A percentile compares a stretch with the other conserved stretches of the same genome.
Evolutionary conservation across 2,797 vertebrate species (phyloP).

Genomic region (Tenualosa ilisha): DNA sequence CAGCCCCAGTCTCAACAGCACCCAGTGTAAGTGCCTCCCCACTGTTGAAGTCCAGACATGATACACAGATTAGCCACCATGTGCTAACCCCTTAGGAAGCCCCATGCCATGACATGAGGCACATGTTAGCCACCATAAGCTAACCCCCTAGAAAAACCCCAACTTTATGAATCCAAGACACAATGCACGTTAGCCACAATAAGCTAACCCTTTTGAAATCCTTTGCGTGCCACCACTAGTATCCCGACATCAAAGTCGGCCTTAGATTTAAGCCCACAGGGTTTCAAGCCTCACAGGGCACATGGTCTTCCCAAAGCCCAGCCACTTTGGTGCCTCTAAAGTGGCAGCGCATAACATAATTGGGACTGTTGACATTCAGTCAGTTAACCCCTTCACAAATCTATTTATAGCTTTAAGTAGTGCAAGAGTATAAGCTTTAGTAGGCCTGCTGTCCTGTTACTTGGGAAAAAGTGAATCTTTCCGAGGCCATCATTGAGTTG

Average conservation of each 20-base stretch:
- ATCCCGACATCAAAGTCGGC: neutral
- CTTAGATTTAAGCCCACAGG: neutral
- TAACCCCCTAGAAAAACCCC: no score
- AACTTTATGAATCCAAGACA: no score
- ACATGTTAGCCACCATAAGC: no score
- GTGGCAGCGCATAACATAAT: neutral
- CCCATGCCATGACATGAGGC: no score
- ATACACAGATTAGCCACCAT: neutral
- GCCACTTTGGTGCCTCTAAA: neutral
- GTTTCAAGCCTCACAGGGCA: neutral
- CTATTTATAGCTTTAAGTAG: neutral
- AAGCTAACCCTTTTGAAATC: neutral
- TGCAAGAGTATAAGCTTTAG: neutral
- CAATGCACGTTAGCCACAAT: no score
- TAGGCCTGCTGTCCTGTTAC: no score
- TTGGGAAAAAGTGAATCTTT: neutral
- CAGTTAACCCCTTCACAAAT: neutral
- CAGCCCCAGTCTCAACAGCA: conserved; percentile 47
- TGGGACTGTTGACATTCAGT: neutral
- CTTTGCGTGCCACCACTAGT: neutral
- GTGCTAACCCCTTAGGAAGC: no score
- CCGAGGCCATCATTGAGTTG: neutral
- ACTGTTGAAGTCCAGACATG: neutral
- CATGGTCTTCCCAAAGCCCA: neutral
- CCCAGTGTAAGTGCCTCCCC: conserved; percentile 64